Conservation (phyloP, 2,888 invertebrate genomes). For the Mesorhabditis belari region DNA sequence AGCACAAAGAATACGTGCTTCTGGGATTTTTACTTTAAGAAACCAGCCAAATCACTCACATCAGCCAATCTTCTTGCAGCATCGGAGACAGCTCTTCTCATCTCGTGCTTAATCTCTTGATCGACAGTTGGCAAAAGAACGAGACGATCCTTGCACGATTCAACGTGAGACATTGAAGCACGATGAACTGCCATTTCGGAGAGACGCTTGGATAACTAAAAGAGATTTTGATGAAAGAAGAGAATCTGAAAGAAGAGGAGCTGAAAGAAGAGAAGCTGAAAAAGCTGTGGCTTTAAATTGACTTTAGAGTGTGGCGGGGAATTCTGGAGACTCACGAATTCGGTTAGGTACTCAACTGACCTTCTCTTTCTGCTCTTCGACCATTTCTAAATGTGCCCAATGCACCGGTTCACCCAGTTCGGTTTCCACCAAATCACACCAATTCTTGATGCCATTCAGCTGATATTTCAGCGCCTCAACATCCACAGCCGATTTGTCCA, state of each 20-base stretch:
- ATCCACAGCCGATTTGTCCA: conserved; percentile 12
- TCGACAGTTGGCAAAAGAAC: conserved; percentile 30
- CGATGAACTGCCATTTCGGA: conserved; percentile 10
- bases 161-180: conserved; percentile 15
- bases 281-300: too few relatives aligned
- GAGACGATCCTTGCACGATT: conserved; percentile 44
- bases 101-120: conserved; percentile 37
- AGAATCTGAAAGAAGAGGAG: not conserved
- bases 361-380: not conserved
- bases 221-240: not conserved
- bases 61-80: conserved; percentile 40
- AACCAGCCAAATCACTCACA: conserved; percentile 21
- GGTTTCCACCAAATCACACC: conserved; percentile 17
- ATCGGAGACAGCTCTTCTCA: conserved; percentile 37
- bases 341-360: not conserved
- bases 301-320: not conserved
- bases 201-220: conserved; percentile 4
- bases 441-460: conserved; percentile 11
- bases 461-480: conserved; percentile 13
- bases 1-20: not conserved
- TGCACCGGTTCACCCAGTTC: conserved; percentile 5
- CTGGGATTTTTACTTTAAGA: not conserved
- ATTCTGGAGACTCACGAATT: not conserved
- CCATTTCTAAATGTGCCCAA: not conserved
- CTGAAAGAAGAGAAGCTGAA: not conserved